Evolutionary conservation across 2,113 vertebrate genomes (phyloP), one percentile per base, ranked within the genome.

Genomic region (Phyllostomus discolor): DNA sequence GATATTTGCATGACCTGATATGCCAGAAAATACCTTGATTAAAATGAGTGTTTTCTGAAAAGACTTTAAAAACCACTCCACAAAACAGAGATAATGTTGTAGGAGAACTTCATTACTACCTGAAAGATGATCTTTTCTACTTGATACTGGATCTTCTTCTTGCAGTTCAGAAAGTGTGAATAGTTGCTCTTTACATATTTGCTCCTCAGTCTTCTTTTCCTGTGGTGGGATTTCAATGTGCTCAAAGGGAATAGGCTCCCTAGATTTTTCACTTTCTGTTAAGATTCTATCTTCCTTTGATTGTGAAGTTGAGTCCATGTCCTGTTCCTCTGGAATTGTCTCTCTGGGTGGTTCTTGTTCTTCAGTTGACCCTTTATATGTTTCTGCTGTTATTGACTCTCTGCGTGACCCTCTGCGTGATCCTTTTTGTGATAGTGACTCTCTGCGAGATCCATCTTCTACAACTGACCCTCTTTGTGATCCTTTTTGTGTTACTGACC

Each of bases 81-180:
- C 14, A 54, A 95, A 85, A 73, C 16, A 93, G 31, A 43, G 31
- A 31, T 46, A 15, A 69, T 41, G 10, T 62, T 31, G 28, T 31
- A 80, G 50, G 10, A 93, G 35, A 94, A 83, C 31, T 83, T 52
- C 48, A 72, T 67, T 78, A 57, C 26, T 97, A 97, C 97, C 97
- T 98, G 95, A 72, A 93, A 75, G 19, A 24, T 22, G 26, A 35
- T 80, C 57, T 69, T 93, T 91, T 35, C 38, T 20, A 38, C 50
- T 59, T 87, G 83, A 31, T 41, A 33, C 19, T 48, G 94, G n/a
- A 41, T 22, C 22, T 41, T 93, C 24, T 24, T 81, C 67, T 57
- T 84, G 78, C 24, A 22, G 14, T 50, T 97, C 92, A 73, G 91
- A 75, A 83, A n/a, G 90, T 28, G 33, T 4, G 12, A 12, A 14